Evolutionary conservation across 2,113 vertebrate genomes (phyloP), one percentile per base, ranked within the genome.

Genomic region (Cyanoliseus patagonus): DNA sequence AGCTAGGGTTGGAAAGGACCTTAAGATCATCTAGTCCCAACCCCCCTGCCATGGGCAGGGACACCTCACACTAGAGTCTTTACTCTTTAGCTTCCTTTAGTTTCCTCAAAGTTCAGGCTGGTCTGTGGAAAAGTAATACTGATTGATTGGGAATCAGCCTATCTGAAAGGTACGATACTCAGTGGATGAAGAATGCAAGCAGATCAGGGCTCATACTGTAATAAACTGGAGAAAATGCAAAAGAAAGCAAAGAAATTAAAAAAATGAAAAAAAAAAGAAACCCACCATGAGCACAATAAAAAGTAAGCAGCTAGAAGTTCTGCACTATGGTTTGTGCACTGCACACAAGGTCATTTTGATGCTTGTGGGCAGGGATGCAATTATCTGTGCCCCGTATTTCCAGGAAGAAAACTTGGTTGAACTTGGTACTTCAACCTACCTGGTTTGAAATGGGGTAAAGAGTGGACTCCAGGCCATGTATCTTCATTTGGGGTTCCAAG

Each of bases 401-500:
- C 57, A 73, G 61, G 46, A 24, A 74, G 3, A 78, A 3, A 83
- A 86, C 37, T 18, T 55, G 46, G 13, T 59, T 55, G 7, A 69
- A 77, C 13, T 47, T 53, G 64, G 44, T 69, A 15, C 24, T 94
- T 83, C 78, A 69, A 90, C 97, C 72, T 97, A 99, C 99, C 99
- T 98, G 98, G 98, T 96, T 99, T 99, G 96, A 99, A 99, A 97
- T 99, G 99, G 85, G 99, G 99, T 96, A 99, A 95, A 57, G 99
- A 99, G 96, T 99, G 98, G 61, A 99, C 98, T 72, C 99, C 99
- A 47, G 99, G 99, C 99, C 99, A 99, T 0, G 98, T 98, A 22
- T 99, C 99, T 92, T 99, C 99, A 24, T 98, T 98, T 49, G 99
- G 99, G 11, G 99, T 99, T 53, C 99, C 99, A 66, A 99, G 98